Evolutionary conservation across 2,888 invertebrate genomes (phyloP).

Genomic region (Eucera pruinosa): DNA sequence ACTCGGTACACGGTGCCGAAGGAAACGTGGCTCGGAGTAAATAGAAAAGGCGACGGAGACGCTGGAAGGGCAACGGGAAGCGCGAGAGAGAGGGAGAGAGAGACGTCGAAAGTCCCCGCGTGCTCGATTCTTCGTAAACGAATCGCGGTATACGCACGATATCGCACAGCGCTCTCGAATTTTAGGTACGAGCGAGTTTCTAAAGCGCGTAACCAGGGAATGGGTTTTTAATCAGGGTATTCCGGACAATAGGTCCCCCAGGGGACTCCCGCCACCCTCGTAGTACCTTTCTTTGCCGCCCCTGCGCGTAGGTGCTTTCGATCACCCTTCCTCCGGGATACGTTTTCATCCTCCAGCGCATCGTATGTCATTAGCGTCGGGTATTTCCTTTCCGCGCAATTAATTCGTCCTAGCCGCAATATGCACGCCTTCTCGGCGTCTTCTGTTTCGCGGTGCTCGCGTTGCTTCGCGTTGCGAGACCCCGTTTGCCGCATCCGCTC

Average conservation of each 20-base stretch:
- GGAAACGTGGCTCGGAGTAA: too few relatives aligned
- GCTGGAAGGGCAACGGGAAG: too few relatives aligned
- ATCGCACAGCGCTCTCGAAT: slow-evolving; percentile 60
- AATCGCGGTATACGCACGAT: slow-evolving; percentile 48
- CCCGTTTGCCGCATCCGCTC: too few relatives aligned
- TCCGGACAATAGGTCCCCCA: slow-evolving; percentile 81
- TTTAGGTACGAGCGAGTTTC: slow-evolving; percentile 66
- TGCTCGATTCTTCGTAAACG: slow-evolving; percentile 45
- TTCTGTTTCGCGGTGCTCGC: neutral
- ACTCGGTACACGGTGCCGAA: too few relatives aligned
- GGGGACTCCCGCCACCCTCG: slow-evolving; percentile 78
- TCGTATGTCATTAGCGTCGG: slow-evolving; percentile 51
- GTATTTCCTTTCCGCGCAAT: slow-evolving; percentile 67
- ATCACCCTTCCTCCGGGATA: slow-evolving; percentile 68
- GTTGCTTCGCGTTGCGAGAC: neutral
- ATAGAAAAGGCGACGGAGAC: too few relatives aligned
- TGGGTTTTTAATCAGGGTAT: slow-evolving; percentile 83
- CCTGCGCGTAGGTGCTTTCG: slow-evolving; percentile 72
- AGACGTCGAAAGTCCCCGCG: neutral
- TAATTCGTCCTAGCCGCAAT: slow-evolving; percentile 59
- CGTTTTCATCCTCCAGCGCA: slow-evolving; percentile 57
- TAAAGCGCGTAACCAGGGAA: slow-evolving; percentile 76
- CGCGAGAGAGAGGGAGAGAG: neutral
- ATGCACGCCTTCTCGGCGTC: slow-evolving; percentile 38
- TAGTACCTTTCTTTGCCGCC: slow-evolving; percentile 77